Percentiles rank a stretch among this genome's conserved stretches.
These are phyloP conservation scores for Oncorhynchus nerka DNA, from an alignment of 2,113 vertebrate genomes.

Conservation along the genomic window DNA sequence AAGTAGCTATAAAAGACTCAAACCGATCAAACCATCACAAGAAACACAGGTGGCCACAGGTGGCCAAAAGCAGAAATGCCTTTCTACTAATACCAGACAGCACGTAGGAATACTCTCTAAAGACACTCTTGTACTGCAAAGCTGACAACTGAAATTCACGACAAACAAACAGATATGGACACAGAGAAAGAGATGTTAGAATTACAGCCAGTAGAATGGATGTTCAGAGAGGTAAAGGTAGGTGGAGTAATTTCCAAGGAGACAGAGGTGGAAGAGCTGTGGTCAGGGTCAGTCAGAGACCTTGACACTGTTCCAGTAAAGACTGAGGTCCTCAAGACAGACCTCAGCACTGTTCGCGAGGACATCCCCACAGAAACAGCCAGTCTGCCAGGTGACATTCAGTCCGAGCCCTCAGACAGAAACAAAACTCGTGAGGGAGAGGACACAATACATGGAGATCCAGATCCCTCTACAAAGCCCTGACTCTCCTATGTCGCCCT, in stretches of 20 bases:
- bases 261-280: neutral
- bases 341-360: neutral
- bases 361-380: neutral
- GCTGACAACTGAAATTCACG: neutral
- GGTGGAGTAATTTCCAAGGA: neutral
- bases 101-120: too few species aligned
- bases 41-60: neutral
- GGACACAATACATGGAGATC: neutral
- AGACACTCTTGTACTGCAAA: neutral
- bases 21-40: neutral
- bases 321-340: neutral
- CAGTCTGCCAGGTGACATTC: neutral
- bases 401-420: neutral
- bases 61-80: neutral
- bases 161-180: neutral
- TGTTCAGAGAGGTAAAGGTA: neutral
- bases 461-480: constrained; percentile 40
- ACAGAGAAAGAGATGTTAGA: neutral
- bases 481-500: constrained; percentile 66
- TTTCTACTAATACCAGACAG: neutral
- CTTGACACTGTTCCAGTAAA: neutral
- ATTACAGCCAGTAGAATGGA: neutral
- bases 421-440: neutral
- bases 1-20: neutral
- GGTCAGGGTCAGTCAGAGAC: neutral